Evolutionary conservation across 1,140 invertebrate species (phyloP).

Genomic region (Globodera ellingtonae): DNA sequence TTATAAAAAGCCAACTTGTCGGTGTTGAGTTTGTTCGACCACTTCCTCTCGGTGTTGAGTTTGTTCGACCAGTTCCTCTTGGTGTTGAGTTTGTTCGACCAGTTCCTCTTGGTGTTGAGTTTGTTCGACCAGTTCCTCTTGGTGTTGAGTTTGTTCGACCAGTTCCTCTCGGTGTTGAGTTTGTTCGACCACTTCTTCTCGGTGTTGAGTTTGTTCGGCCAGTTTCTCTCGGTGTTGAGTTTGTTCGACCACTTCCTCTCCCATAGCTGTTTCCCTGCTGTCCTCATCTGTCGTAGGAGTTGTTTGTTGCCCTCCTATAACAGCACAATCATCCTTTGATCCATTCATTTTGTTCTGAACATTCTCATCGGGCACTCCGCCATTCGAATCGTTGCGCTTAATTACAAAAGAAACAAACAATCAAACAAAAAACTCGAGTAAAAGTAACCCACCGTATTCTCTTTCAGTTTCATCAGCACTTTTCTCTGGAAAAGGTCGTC

Average conservation of each 20-base stretch:
- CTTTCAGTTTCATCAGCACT: neutral
- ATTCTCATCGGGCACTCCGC: neutral
- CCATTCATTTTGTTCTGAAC: neutral
- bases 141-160: too few relatives aligned
- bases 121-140: neutral
- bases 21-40: neutral
- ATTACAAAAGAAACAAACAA: neutral
- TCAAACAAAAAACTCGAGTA: neutral
- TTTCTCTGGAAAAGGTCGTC: neutral
- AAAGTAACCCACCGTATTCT: neutral
- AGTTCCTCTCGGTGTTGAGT: too few relatives aligned
- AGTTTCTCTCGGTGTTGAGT: neutral
- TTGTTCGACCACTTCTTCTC: too few relatives aligned
- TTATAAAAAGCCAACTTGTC: too few relatives aligned
- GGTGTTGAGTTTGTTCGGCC: too few relatives aligned
- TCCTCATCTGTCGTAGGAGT: neutral
- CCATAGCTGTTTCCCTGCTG: neutral
- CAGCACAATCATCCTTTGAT: neutral
- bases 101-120: neutral
- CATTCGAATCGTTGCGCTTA: neutral
- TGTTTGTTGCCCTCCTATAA: too few relatives aligned
- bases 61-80: too few relatives aligned
- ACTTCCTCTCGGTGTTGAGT: neutral
- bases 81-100: too few relatives aligned
- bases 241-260: neutral